A percentile compares a stretch with the other conserved stretches of the same genome.
Evolutionary conservation across 2,113 vertebrate genomes (phyloP).

Genomic region (Paradoxurus hermaphroditus): DNA sequence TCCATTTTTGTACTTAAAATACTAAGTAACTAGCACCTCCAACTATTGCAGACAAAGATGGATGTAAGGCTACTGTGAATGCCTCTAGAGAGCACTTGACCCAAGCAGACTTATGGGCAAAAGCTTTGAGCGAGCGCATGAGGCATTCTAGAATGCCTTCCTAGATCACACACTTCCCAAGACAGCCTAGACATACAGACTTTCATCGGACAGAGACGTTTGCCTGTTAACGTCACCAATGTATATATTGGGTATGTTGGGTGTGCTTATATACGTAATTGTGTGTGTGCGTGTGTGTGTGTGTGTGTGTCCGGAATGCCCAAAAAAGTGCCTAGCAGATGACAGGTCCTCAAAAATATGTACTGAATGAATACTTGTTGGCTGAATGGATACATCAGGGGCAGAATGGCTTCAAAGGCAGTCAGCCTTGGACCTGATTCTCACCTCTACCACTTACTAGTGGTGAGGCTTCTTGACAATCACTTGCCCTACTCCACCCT

Average conservation of each 20-base stretch:
- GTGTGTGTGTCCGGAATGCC: not conserved
- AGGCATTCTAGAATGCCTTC: not conserved
- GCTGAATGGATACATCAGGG: not conserved
- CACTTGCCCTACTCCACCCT: not conserved
- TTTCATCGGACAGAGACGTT: not conserved
- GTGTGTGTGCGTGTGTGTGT: no score
- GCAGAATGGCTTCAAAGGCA: not conserved
- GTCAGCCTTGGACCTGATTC: no score
- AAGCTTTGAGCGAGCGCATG: not conserved
- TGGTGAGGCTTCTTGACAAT: not conserved
- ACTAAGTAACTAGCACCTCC: not conserved
- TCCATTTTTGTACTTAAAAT: not conserved
- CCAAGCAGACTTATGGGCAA: accelerated
- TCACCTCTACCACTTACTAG: not conserved
- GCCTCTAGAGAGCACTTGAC: not conserved
- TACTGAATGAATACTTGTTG: not conserved
- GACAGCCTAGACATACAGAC: not conserved
- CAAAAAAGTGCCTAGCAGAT: not conserved
- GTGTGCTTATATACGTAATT: not conserved
- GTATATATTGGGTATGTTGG: not conserved
- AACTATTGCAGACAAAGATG: not conserved
- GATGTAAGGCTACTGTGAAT: not conserved
- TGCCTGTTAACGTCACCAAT: not conserved
- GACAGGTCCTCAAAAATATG: not conserved
- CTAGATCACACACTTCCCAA: not conserved